phyloP scores from a whole-genome alignment of 2,888 invertebrate genomes.

The Cyrtodaria siliqua region DNA sequence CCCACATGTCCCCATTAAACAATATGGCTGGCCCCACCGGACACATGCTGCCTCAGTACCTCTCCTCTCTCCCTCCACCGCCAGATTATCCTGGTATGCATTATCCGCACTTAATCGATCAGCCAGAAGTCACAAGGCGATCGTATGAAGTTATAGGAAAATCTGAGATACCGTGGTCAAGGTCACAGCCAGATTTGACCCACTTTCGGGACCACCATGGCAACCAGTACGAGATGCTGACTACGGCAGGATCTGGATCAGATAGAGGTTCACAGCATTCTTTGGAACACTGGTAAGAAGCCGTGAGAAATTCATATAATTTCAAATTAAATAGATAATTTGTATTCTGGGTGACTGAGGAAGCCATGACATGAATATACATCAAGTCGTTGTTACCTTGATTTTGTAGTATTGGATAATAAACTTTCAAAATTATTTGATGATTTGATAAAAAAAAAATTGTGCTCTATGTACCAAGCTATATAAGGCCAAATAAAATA shows the following conservation, averaged over 20 bases:
- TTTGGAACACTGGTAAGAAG: slow-evolving; percentile 53
- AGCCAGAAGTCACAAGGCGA: slow-evolving; percentile 65
- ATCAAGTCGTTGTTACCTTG: too few relatives aligned
- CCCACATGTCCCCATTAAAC: slow-evolving; percentile 21
- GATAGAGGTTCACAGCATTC: slow-evolving; percentile 58
- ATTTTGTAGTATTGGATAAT: too few relatives aligned
- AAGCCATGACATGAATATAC: too few relatives aligned
- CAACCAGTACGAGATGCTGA: slow-evolving; percentile 43
- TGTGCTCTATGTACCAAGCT: too few relatives aligned
- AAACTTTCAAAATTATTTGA: too few relatives aligned
- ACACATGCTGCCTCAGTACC: slow-evolving; percentile 66
- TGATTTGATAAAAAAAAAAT: too few relatives aligned
- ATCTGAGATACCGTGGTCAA: slow-evolving; percentile 86
- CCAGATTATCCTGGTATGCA: slow-evolving; percentile 81
- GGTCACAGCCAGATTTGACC: slow-evolving; percentile 94
- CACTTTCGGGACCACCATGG: slow-evolving; percentile 86
- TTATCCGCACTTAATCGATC: slow-evolving; percentile 48
- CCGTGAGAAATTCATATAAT: neutral
- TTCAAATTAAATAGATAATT: neutral
- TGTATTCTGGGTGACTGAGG: too few relatives aligned
- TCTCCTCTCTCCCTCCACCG: slow-evolving; percentile 79
- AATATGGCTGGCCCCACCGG: slow-evolving; percentile 16
- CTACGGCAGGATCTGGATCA: slow-evolving; percentile 63
- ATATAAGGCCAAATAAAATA: too few relatives aligned
- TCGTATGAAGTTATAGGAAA: slow-evolving; percentile 75